phyloP scores from a whole-genome alignment of 2,888 invertebrate species.

The Trissoscelio sp. region DNA sequence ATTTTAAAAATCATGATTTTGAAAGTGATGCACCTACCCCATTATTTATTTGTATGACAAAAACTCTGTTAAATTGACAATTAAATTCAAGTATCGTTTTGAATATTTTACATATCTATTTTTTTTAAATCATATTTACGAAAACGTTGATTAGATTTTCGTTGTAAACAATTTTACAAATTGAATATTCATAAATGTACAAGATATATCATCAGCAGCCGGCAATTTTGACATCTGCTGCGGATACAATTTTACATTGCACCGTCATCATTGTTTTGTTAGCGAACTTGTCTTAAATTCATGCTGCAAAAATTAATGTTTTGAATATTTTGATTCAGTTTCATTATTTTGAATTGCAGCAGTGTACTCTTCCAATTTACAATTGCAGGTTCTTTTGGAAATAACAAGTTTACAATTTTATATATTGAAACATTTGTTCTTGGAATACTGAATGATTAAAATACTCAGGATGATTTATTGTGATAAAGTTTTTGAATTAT shows the following conservation, averaged over 20 bases:
- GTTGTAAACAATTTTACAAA: background rate
- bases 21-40: no score
- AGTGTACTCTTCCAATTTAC: background rate
- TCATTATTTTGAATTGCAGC: background rate
- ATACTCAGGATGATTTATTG: background rate
- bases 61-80: no score
- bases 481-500: background rate
- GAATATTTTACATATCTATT: background rate
- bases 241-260: background rate
- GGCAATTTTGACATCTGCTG: background rate
- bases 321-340: background rate
- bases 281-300: background rate
- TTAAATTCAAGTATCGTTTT: no score
- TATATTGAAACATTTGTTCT: background rate
- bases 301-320: background rate
- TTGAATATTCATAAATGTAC: background rate
- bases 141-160: background rate
- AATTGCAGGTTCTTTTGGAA: background rate
- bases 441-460: background rate
- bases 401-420: background rate
- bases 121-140: background rate
- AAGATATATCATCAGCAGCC: background rate
- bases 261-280: background rate
- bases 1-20: no score
- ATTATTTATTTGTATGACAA: no score